These are phyloP conservation scores for Tiaroga cobitis DNA, from an alignment of 2,797 vertebrate genomes.

Conservation along the genomic window DNA sequence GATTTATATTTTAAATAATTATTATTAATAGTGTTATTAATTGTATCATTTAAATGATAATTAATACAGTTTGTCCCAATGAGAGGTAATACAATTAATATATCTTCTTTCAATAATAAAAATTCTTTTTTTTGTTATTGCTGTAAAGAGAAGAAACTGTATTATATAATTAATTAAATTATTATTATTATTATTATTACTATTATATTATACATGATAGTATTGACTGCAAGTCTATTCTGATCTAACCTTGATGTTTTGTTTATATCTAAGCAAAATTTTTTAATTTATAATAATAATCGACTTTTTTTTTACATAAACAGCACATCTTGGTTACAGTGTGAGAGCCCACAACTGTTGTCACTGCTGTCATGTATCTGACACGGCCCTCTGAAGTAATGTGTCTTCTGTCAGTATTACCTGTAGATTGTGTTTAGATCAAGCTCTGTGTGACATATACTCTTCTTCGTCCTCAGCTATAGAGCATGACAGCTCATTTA, in stretches of 20 bases:
- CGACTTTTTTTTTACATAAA: background rate
- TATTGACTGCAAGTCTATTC: background rate
- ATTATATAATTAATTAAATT: background rate
- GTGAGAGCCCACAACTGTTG: background rate
- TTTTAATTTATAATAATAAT: background rate
- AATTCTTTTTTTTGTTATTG: background rate
- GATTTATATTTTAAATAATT: background rate
- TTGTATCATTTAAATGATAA: background rate
- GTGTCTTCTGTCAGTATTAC: constrained; percentile 29
- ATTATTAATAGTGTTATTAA: background rate
- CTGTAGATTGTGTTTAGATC: constrained; percentile 11
- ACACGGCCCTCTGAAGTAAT: constrained; percentile 1
- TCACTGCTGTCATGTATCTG: background rate
- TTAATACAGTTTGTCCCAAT: background rate
- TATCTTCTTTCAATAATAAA: background rate
- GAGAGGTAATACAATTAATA: background rate
- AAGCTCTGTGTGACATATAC: constrained; percentile 29
- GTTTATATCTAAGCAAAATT: constrained; percentile 1
- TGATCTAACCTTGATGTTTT: background rate
- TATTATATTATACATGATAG: background rate
- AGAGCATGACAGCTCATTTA: constrained; percentile 61
- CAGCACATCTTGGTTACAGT: background rate
- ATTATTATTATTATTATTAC: background rate
- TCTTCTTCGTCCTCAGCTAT: constrained; percentile 36
- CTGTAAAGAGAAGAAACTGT: background rate